Conservation (phyloP, 2,797 vertebrate species). For the Bradypodion ventrale region DNA sequence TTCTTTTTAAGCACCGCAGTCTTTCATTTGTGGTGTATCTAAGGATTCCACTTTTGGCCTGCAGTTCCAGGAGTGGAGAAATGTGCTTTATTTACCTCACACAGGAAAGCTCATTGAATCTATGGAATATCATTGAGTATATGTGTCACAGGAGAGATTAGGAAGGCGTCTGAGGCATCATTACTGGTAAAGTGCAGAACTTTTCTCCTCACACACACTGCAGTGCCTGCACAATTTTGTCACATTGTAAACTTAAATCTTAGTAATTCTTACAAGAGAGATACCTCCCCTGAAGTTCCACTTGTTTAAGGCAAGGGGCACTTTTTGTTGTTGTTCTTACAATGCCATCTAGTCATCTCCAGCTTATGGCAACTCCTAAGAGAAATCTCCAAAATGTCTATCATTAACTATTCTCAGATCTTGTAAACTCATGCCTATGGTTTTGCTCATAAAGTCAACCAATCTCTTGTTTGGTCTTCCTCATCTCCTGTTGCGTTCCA, state of each 20-base stretch:
- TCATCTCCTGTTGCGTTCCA: too few relatives aligned
- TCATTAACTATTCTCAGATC: too few relatives aligned
- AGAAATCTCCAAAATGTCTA: too few relatives aligned
- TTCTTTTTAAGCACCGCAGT: background rate
- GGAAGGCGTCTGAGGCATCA: background rate
- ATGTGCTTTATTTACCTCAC: background rate
- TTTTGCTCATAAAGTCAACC: too few relatives aligned
- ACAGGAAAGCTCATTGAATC: background rate
- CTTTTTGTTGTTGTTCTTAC: too few relatives aligned
- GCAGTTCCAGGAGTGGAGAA: background rate
- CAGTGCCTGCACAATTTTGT: background rate
- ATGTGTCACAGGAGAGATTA: background rate
- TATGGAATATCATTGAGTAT: background rate
- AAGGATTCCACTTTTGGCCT: too few relatives aligned
- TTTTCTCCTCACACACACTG: too few relatives aligned
- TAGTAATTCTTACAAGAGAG: background rate
- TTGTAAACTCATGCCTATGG: too few relatives aligned
- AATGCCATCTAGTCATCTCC: too few relatives aligned
- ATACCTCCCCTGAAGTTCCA: background rate
- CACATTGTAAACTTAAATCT: background rate
- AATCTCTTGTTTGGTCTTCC: too few relatives aligned
- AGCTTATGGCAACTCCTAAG: too few relatives aligned
- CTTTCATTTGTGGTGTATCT: background rate
- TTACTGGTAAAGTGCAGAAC: background rate
- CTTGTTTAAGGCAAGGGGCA: background rate